Evolutionary conservation across 2,113 vertebrate genomes (phyloP).

Genomic region (Bettongia penicillata): DNA sequence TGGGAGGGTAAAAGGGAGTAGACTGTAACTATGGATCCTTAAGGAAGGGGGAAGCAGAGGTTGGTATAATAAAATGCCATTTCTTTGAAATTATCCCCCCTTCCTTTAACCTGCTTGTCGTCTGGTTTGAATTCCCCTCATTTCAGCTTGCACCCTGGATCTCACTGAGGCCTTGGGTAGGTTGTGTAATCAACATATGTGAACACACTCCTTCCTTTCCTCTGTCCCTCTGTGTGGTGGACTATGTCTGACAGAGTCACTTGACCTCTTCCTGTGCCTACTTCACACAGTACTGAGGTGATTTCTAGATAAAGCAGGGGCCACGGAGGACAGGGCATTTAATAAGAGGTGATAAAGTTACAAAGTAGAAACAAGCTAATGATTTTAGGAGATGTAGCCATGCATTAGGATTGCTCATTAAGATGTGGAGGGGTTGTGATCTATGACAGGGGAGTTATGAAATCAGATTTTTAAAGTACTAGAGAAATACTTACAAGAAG

Average conservation of each 20-base stretch:
- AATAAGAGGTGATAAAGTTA: too few relatives aligned
- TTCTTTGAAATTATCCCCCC: background rate
- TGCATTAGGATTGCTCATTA: too few relatives aligned
- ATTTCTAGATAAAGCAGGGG: too few relatives aligned
- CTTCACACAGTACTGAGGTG: background rate
- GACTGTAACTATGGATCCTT: background rate
- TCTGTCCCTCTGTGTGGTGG: background rate
- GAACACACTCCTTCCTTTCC: background rate
- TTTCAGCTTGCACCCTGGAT: background rate
- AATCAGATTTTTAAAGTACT: too few relatives aligned
- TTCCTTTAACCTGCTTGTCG: background rate
- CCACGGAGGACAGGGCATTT: too few relatives aligned
- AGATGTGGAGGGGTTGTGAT: too few relatives aligned
- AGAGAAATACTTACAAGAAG: too few relatives aligned
- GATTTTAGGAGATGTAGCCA: too few relatives aligned
- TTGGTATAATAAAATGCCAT: background rate
- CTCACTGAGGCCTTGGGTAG: background rate
- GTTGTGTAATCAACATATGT: background rate
- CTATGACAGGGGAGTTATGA: too few relatives aligned
- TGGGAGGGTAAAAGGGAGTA: background rate
- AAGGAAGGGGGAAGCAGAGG: background rate
- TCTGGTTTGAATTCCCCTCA: background rate
- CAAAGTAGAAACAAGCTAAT: too few relatives aligned
- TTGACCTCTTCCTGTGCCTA: background rate
- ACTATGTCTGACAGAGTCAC: too few relatives aligned